Evolutionary conservation across 1,140 invertebrate genomes (phyloP), one percentile per base, ranked within the genome.

Genomic region (Leptinotarsa defecta): DNA sequence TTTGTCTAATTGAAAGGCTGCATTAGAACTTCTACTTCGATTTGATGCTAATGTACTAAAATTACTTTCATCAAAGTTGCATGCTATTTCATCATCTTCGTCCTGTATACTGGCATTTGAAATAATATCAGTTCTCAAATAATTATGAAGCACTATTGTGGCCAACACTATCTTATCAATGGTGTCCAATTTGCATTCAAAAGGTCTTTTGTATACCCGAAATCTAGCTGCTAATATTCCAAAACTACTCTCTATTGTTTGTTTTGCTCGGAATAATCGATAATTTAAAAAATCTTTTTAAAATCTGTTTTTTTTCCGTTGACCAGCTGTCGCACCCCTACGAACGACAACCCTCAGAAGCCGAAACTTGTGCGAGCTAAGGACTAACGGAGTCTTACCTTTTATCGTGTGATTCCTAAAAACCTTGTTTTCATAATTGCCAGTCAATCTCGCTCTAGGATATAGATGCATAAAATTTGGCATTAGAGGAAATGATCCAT

Each of bases 401-500:
- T n/a, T n/a, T n/a, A n/a, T n/a, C n/a, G n/a, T n/a, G n/a, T n/a
- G n/a, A n/a, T n/a, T n/a, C n/a, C n/a, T n/a, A n/a, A n/a, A 73
- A 64, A 61, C 15, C 22, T 75, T 52, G n/a, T 57, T 57, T 57
- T 57, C 13, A 57, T 57, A 57, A 57, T 22, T 68, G 70, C 61
- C 71, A 22, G 65, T 73, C n/a, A 78, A 81, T 69, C 24, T 82
- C 62, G 52, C 22, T 82, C 76, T 57, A 84, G 83, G 78, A 84
- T 88, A 62, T 49, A 87, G 86, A 67, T 83, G 80, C 86, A 89
- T 86, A 68, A 88, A 76, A 75, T 85, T 83, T 64, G 57, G 22
- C 49, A 76, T 79, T 34, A 88, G 78, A 63, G 84, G 79, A 81
- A 88, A 89, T 52, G 86, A 86, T 73, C 84, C 85, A 83, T 89